Conservation (phyloP, 2,797 vertebrate species). For the Apogon hyalosoma region DNA sequence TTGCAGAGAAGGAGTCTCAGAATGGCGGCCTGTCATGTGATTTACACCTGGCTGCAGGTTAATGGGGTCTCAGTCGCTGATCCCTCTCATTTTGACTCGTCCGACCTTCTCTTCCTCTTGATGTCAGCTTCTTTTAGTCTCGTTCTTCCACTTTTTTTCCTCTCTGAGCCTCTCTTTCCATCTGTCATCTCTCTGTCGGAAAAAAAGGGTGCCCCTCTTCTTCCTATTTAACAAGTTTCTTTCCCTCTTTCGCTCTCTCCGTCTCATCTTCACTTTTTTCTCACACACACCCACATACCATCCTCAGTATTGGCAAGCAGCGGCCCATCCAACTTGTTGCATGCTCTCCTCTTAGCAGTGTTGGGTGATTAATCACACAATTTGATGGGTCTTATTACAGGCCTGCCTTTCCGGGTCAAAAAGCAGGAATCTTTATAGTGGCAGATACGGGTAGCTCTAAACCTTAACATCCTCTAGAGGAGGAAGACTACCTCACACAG, state of each 20-base stretch:
- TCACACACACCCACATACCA: slow-evolving; percentile 82
- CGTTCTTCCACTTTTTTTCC: slow-evolving; percentile 20
- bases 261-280: slow-evolving; percentile 56
- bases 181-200: slow-evolving; percentile 63
- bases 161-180: slow-evolving; percentile 43
- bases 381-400: slow-evolving; percentile 82
- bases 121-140: slow-evolving; percentile 40
- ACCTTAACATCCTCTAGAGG: slow-evolving; percentile 55
- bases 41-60: slow-evolving; percentile 68
- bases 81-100: slow-evolving; percentile 49
- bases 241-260: slow-evolving; percentile 40
- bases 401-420: slow-evolving; percentile 77
- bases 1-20: slow-evolving; percentile 8
- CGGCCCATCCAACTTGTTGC: slow-evolving; percentile 78
- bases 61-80: slow-evolving; percentile 53
- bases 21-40: slow-evolving; percentile 30
- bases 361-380: slow-evolving; percentile 77
- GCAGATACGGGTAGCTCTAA: slow-evolving; percentile 64
- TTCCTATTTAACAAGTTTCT: slow-evolving; percentile 53
- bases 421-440: slow-evolving; percentile 79
- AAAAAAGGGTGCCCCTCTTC: slow-evolving; percentile 6
- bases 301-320: slow-evolving; percentile 73
- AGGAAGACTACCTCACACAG: slow-evolving; percentile 50
- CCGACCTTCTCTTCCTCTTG: slow-evolving; percentile 52
- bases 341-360: slow-evolving; percentile 54